phyloP scores from a whole-genome alignment of 2,888 invertebrate species.

The Troilus luridus region DNA sequence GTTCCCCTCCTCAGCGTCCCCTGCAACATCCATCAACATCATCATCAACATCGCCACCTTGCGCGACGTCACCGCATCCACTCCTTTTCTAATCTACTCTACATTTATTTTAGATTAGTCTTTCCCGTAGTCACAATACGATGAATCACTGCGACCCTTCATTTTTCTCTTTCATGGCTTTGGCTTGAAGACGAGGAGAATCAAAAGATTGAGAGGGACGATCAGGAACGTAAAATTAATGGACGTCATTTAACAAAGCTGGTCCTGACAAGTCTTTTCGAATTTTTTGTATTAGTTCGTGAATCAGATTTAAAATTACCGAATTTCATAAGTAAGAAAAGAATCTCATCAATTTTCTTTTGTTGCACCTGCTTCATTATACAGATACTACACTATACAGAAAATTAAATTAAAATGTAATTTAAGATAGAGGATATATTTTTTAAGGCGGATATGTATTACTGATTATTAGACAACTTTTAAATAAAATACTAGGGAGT shows the following conservation, averaged over 20 bases:
- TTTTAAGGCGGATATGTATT: too few relatives aligned
- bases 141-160: conserved; percentile 20
- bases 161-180: conserved; percentile 35
- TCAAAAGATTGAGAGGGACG: conserved; percentile 29
- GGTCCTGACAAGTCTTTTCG: neutral
- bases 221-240: conserved; percentile 17
- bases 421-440: too few relatives aligned
- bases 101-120: conserved; percentile 33
- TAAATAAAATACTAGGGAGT: too few relatives aligned
- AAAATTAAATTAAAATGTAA: too few relatives aligned
- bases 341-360: too few relatives aligned
- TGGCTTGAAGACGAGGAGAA: neutral
- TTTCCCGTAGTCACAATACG: conserved; percentile 15
- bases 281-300: neutral
- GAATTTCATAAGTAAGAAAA: neutral
- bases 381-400: too few relatives aligned
- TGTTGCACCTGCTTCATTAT: too few relatives aligned
- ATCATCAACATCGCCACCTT: conserved; percentile 12
- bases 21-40: conserved; percentile 51
- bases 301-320: neutral
- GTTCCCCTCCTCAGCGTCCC: conserved; percentile 60
- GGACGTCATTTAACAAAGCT: neutral
- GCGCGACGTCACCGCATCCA: conserved; percentile 6
- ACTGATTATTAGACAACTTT: too few relatives aligned
- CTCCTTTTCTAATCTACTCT: conserved; percentile 42